Evolutionary conservation across 2,888 invertebrate species (phyloP), one percentile per base, ranked within the genome.

Genomic region (Pogonocherus hispidulus): DNA sequence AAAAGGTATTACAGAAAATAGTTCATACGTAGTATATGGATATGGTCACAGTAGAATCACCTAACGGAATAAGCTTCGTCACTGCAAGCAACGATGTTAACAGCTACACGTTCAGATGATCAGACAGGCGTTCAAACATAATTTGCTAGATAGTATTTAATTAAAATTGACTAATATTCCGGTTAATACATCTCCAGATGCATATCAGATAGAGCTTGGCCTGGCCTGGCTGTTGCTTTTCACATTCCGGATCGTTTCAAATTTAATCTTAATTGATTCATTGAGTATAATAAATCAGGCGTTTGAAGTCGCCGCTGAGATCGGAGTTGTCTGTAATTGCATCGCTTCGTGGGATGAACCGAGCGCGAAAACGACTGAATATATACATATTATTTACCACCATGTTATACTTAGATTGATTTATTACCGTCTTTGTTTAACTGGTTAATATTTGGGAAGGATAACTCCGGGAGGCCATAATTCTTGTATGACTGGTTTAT

Each of bases 251-350:
- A 63, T 73, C 74, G 72, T 69, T 75, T 77, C 75, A 78, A 81
- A 78, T 79, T 78, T 78, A 79, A 79, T 78, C 80, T 77, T 78
- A 80, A 80, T 80, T 80, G 79, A 79, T 80, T 80, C 79, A 79
- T 79, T 74, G 72, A 49, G 69, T 60, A 69, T 72, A 73, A 80
- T 81, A 81, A 80, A 80, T 81, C 79, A 79, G 68, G 64, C 74
- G 70, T 80, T 81, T 80, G 79, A 80, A 75, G 76, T 79, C 64
- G 75, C 76, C 78, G 78, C 73, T 66, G 37, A 22, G 47, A 49
- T 51, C 23, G 51, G 22, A 51, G 37, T 62, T 22, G 65, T 46
- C 54, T 51, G 69, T 70, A 67, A 71, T 71, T 68, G 69, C 65
- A 65, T 62, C 67, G 63, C 66, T 62, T 69, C 67, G 73, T 74